These are phyloP conservation scores for Acronicta aceris DNA, from an alignment of 2,888 invertebrate species.

Conservation along the genomic window DNA sequence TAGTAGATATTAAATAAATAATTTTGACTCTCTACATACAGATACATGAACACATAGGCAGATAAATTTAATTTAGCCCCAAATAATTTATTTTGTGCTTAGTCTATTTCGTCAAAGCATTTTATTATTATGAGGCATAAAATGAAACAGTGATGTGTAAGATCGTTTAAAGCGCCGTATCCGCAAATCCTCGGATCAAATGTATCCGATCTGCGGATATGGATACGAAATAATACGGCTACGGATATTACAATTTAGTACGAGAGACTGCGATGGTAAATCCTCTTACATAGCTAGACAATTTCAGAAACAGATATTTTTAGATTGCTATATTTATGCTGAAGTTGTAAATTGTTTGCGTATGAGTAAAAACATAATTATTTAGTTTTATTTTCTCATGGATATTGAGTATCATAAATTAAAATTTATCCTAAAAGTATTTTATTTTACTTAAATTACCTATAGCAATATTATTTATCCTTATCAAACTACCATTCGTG, in stretches of 20 bases:
- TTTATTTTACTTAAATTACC: too few species aligned
- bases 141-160: slow-evolving; percentile 16
- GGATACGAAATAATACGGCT: slow-evolving; percentile 30
- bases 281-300: slow-evolving; percentile 32
- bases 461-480: too few species aligned
- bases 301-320: neutral
- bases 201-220: slow-evolving; percentile 38
- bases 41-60: too few species aligned
- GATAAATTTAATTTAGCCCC: too few species aligned
- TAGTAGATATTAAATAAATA: too few species aligned
- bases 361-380: slow-evolving; percentile 4
- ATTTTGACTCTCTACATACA: too few species aligned
- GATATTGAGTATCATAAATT: neutral
- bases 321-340: slow-evolving; percentile 12
- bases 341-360: slow-evolving; percentile 5
- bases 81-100: neutral
- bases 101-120: neutral
- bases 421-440: too few species aligned
- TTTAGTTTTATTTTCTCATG: neutral
- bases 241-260: slow-evolving; percentile 45
- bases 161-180: slow-evolving; percentile 10
- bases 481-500: too few species aligned
- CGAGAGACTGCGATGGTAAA: slow-evolving; percentile 34
- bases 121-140: slow-evolving; percentile 10
- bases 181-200: slow-evolving; percentile 28